Conservation (phyloP, 2,888 invertebrate genomes). For the Amphimallon solstitiale region DNA sequence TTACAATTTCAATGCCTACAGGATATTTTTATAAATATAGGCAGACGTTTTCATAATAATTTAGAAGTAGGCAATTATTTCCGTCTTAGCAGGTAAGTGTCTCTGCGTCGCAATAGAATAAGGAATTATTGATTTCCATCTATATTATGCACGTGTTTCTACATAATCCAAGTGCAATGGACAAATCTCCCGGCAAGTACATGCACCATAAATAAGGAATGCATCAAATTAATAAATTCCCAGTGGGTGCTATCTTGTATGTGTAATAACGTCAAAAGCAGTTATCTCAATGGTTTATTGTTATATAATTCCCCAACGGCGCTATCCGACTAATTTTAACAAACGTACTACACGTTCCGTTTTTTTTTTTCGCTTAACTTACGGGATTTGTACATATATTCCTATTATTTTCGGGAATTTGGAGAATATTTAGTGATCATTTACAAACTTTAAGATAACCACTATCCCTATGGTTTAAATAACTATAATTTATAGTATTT, state of each 20-base stretch:
- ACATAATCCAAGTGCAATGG: not conserved
- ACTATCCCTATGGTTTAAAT: too few relatives aligned
- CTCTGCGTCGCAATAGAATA: too few relatives aligned
- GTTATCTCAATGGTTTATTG: slow-evolving; percentile 30
- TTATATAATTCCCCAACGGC: slow-evolving; percentile 21
- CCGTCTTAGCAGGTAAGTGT: too few relatives aligned
- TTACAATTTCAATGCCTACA: too few relatives aligned
- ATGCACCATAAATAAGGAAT: slow-evolving; percentile 10
- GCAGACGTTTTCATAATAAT: too few relatives aligned
- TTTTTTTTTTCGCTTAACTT: not conserved
- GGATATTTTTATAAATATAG: too few relatives aligned
- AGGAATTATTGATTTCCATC: not conserved
- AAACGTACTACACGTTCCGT: not conserved
- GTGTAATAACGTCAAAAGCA: slow-evolving; percentile 15
- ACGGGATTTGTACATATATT: not conserved
- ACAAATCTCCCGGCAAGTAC: not conserved
- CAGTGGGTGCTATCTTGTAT: slow-evolving; percentile 23
- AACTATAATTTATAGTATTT: too few relatives aligned
- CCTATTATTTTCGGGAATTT: not conserved
- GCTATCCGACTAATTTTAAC: slow-evolving; percentile 7
- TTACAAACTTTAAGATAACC: too few relatives aligned
- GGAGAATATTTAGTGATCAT: slow-evolving; percentile 12
- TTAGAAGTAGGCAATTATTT: too few relatives aligned
- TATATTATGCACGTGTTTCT: not conserved
- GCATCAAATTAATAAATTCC: slow-evolving; percentile 27